phyloP scores from a whole-genome alignment of 2,888 invertebrate species.

The Exocentrus adspersus region DNA sequence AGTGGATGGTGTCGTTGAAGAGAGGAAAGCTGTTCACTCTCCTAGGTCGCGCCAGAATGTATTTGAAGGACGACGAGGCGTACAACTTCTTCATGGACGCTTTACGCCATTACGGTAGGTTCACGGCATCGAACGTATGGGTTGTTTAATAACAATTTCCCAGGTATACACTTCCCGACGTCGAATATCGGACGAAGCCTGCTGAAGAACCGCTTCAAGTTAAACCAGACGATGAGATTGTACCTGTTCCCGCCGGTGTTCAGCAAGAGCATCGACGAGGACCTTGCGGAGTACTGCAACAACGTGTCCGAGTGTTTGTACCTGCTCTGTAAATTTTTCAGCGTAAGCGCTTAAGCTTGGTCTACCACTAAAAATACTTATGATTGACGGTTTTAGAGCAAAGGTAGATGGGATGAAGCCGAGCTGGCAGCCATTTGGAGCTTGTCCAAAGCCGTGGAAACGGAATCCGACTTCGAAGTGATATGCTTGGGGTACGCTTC shows the following conservation, averaged over 20 bases:
- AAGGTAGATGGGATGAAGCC: constrained; percentile 63
- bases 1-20: constrained; percentile 59
- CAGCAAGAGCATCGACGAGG: constrained; percentile 52
- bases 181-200: constrained; percentile 48
- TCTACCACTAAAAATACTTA: too few relatives aligned
- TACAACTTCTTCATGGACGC: constrained; percentile 58
- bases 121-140: too few relatives aligned
- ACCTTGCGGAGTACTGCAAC: constrained; percentile 62
- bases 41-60: constrained; percentile 61
- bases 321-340: constrained; percentile 61
- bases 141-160: not conserved
- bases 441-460: constrained; percentile 65
- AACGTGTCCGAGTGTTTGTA: constrained; percentile 63
- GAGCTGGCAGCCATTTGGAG: constrained; percentile 70
- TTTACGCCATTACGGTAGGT: constrained; percentile 60
- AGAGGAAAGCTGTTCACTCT: constrained; percentile 63
- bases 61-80: constrained; percentile 62
- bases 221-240: constrained; percentile 57
- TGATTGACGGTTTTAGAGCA: constrained; percentile 46
- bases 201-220: constrained; percentile 49
- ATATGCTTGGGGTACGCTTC: constrained; percentile 68
- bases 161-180: constrained; percentile 60
- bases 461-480: constrained; percentile 66
- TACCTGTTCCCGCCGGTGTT: constrained; percentile 51
- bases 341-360: constrained; percentile 58